A percentile compares a stretch with the other conserved stretches of the same genome.
Conservation (phyloP, 2,797 vertebrate species). For the Eurystomus glaucurus region DNA sequence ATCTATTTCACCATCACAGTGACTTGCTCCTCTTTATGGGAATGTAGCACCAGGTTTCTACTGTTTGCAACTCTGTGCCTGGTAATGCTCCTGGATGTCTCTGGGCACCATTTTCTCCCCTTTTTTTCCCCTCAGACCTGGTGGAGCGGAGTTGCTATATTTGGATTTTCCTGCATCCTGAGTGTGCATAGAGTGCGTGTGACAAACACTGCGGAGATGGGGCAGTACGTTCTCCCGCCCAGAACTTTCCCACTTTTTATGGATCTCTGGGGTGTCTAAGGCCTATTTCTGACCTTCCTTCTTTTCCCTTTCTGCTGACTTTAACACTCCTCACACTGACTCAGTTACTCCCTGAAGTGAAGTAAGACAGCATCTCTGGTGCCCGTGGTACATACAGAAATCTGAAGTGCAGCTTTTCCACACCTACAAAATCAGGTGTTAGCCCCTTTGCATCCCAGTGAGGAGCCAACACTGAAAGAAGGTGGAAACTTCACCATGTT, state of each 20-base stretch:
- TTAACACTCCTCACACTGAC: not conserved
- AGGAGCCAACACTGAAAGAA: not conserved
- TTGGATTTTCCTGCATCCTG: not conserved
- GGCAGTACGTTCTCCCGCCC: not conserved
- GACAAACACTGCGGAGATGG: not conserved
- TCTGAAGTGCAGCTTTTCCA: not conserved
- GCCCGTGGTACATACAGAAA: fast-evolving
- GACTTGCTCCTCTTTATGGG: fast-evolving
- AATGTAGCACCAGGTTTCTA: not conserved
- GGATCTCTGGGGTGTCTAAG: not conserved
- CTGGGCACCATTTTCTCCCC: not conserved
- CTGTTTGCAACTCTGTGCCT: not conserved
- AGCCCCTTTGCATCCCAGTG: not conserved
- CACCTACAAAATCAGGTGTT: not conserved
- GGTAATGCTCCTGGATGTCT: not conserved
- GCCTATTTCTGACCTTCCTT: not conserved
- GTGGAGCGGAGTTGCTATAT: not conserved
- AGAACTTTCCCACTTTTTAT: not conserved
- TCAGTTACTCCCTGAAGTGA: not conserved
- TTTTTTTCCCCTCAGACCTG: fast-evolving
- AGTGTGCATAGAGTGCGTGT: not conserved
- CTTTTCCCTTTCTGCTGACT: not conserved
- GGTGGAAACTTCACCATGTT: not conserved
- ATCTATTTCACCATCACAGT: not conserved
- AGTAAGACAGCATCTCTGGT: not conserved